Percentiles rank a stretch among this genome's conserved stretches.
phyloP scores from a whole-genome alignment of 2,888 invertebrate genomes.

The Lochmaea capreae region DNA sequence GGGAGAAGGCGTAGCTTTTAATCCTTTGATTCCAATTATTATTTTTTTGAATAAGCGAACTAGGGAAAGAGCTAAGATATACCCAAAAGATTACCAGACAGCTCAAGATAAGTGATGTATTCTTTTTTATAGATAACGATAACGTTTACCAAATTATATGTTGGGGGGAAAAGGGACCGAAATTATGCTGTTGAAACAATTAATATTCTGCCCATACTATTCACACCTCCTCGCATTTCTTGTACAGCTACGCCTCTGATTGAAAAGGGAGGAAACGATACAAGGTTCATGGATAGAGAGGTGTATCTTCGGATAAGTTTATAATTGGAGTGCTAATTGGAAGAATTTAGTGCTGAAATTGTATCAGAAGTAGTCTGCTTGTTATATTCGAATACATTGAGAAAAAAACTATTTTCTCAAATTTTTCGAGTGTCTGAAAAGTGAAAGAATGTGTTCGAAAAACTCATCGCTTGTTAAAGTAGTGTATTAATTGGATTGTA shows the following conservation, averaged over 20 bases:
- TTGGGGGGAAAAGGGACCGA: too few species aligned
- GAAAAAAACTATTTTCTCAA: slow-evolving; percentile 2
- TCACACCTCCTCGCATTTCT: neutral
- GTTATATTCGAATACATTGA: slow-evolving; percentile 14
- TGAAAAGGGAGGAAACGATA: slow-evolving; percentile 10
- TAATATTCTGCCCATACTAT: neutral
- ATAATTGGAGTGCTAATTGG: slow-evolving; percentile 43
- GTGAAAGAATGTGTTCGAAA: neutral
- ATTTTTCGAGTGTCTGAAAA: neutral
- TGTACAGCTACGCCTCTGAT: neutral
- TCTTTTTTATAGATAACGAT: too few species aligned
- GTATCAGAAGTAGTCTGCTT: slow-evolving; percentile 31
- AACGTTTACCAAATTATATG: too few species aligned
- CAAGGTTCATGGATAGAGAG: slow-evolving; percentile 28
- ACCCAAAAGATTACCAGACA: too few species aligned
- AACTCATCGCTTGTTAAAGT: neutral
- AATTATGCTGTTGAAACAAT: too few species aligned
- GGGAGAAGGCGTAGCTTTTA: too few species aligned
- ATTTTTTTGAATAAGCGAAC: too few species aligned
- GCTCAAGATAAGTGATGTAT: too few species aligned
- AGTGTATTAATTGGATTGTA: neutral
- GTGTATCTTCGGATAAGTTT: slow-evolving; percentile 42
- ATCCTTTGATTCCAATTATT: too few species aligned
- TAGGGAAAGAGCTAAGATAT: too few species aligned
- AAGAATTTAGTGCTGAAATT: slow-evolving; percentile 38